phyloP scores from a whole-genome alignment of 2,113 vertebrate genomes.

The Leptosomus discolor region DNA sequence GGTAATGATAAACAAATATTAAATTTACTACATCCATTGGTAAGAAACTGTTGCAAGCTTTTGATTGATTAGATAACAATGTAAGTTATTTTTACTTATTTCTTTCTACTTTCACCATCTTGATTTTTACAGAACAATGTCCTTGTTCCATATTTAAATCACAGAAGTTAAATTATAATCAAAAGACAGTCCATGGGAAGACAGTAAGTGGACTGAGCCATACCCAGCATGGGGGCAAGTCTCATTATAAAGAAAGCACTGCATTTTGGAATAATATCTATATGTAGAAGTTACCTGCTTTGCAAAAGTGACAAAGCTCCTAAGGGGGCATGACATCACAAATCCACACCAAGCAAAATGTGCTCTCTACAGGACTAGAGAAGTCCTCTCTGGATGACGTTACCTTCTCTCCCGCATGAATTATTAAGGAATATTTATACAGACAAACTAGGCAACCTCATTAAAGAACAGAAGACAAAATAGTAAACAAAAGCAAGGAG shows the following conservation, averaged over 20 bases:
- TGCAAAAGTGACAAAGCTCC: not conserved
- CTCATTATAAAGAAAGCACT: not conserved
- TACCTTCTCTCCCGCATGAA: not conserved
- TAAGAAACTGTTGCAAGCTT: not conserved
- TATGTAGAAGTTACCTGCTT: not conserved
- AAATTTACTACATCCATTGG: not conserved
- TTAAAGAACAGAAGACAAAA: not conserved
- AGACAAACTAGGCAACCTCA: not conserved
- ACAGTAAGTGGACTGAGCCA: not conserved
- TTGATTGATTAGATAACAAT: not conserved
- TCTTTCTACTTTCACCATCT: not conserved
- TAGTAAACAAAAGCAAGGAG: not conserved
- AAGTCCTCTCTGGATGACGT: not conserved
- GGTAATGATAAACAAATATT: not conserved
- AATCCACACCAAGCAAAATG: not conserved
- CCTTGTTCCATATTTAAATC: not conserved
- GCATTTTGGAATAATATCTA: not conserved
- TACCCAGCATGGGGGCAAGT: rapidly evolving
- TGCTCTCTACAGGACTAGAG: not conserved
- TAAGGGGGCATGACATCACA: not conserved
- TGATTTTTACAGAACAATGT: not conserved
- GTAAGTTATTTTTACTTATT: not conserved
- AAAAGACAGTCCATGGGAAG: not conserved
- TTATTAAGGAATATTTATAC: not conserved
- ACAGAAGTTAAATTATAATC: not conserved